Conservation (phyloP, 2,113 vertebrate genomes). For the Oophaga pumilio region DNA sequence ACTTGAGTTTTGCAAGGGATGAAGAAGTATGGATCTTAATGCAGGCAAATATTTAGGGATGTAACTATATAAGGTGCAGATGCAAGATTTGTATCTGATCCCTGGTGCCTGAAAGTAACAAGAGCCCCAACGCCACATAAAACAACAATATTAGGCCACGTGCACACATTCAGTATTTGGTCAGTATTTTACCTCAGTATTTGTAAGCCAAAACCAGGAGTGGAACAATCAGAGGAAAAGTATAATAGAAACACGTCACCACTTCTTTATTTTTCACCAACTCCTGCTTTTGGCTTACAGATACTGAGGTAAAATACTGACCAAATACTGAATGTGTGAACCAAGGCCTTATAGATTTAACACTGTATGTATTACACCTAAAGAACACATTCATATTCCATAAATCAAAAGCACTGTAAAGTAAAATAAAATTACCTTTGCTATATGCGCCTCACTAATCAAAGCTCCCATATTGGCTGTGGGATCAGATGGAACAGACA, state of each 20-base stretch:
- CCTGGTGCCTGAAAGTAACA: not conserved
- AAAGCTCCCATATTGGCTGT: constrained; percentile 81
- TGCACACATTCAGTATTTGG: too few species aligned
- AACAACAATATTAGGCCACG: not conserved
- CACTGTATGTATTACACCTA: not conserved
- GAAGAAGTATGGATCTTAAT: not conserved
- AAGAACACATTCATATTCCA: not conserved
- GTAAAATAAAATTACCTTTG: constrained; percentile 78
- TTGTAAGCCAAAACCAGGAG: too few species aligned
- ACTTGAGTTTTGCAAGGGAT: not conserved
- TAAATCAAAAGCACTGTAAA: not conserved
- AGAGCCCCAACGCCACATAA: too few species aligned
- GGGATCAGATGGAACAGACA: constrained; percentile 82
- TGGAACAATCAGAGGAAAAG: too few species aligned
- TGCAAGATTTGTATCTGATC: not conserved
- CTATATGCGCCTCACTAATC: constrained; percentile 91
- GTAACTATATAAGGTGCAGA: not conserved
- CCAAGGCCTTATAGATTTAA: too few species aligned
- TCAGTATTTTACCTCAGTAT: too few species aligned
- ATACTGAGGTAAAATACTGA: too few species aligned
- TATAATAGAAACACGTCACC: too few species aligned
- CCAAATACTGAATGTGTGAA: too few species aligned
- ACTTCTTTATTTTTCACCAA: too few species aligned
- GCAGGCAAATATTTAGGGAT: not conserved
- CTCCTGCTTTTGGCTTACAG: too few species aligned